Base-by-base conservation (phyloP, 2,113 vertebrate genomes). In the Emydura subglobosa region DNA sequence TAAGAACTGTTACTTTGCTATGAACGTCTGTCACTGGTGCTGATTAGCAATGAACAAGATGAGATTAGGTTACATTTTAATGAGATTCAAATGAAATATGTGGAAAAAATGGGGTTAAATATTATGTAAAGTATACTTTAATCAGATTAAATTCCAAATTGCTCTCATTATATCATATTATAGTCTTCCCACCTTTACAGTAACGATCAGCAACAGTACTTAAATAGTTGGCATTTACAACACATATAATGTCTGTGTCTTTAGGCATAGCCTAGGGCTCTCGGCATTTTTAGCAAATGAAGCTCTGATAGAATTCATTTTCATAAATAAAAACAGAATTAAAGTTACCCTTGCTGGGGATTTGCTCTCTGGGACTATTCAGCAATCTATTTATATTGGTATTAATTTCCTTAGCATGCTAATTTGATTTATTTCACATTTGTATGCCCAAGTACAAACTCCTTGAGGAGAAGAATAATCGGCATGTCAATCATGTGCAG, bases 321-420 rank as follows among this genome's bases (percentile, higher is more conserved):
- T 96, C 91, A 96, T 96, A 97, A 97, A 96, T 96, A 96, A 97
- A 95, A 96, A 59, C 89, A 94, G 94, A 97, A 88, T 91, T 93
- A 88, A 95, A 95, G 29, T 92, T 90, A 83, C 91, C 74, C 81
- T 97, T 94, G 82, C 88, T 47, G 78, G 90, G 92, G 76, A 96
- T 96, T 96, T 91, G 76, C 90, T 96, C 91, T 95, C 83, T 96
- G 92, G 61, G 82, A 88, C 89, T 94, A 94, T 94, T 96, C 88
- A 87, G 88, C 76, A 90, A 91, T 92, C 29, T 94, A 81, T 96
- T 97, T 97, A 91, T 94, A 83, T 91, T 93, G 82, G 59, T 90
- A 49, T 82, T 95, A 93, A 95, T 97, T 96, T 96, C 57, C 51
- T 96, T 87, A 91, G 85, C 65, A 88, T 95, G 83, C 88, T 95